phyloP scores from a whole-genome alignment of 1,140 invertebrate genomes.

The Drosophila sp. region DNA sequence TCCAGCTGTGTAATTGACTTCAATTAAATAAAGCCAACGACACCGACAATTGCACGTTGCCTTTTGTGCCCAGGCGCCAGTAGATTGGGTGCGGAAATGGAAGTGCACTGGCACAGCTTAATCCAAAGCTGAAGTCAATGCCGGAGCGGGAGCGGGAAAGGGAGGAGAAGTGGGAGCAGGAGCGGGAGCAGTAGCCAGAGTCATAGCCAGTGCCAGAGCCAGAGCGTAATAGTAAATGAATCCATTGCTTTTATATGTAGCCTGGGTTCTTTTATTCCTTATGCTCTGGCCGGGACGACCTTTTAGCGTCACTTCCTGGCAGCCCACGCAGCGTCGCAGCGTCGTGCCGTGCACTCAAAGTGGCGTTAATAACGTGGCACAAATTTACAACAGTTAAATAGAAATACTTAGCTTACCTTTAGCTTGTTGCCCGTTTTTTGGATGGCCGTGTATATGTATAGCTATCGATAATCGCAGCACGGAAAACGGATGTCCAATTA shows the following conservation, averaged over 20 bases:
- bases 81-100: slow-evolving; percentile 33
- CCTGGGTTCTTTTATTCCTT: slow-evolving; percentile 33
- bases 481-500: slow-evolving; percentile 82
- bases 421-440: background rate
- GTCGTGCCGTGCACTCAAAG: slow-evolving; percentile 58
- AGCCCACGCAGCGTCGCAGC: slow-evolving; percentile 25
- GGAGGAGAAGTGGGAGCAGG: too few species aligned
- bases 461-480: slow-evolving; percentile 71
- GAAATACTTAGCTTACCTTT: slow-evolving; percentile 50
- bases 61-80: slow-evolving; percentile 54
- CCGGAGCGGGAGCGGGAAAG: too few species aligned
- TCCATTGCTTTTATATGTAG: slow-evolving; percentile 31
- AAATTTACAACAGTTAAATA: slow-evolving; percentile 62
- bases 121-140: slow-evolving; percentile 17
- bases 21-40: slow-evolving; percentile 78
- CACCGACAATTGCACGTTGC: slow-evolving; percentile 72
- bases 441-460: background rate
- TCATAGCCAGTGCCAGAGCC: background rate
- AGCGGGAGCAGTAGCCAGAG: too few species aligned
- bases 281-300: slow-evolving; percentile 48
- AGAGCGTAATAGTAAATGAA: slow-evolving; percentile 30
- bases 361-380: slow-evolving; percentile 75
- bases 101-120: slow-evolving; percentile 50
- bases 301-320: slow-evolving; percentile 52
- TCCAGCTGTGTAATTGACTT: slow-evolving; percentile 78